These are phyloP conservation scores for Notodonta ziczac DNA, from an alignment of 2,888 invertebrate species.

Conservation along the genomic window DNA sequence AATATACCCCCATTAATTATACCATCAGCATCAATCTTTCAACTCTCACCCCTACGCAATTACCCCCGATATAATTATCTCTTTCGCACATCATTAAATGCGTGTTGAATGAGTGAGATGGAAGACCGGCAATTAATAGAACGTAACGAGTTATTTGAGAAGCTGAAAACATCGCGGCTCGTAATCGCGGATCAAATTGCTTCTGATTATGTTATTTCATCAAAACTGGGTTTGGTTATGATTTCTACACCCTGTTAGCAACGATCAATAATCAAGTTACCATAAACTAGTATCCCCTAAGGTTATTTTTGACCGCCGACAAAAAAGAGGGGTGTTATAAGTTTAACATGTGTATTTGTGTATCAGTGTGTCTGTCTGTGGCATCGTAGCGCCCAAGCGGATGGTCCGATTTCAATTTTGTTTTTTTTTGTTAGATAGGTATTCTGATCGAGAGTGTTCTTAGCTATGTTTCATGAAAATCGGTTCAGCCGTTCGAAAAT, in stretches of 20 bases:
- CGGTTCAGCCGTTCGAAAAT: no score
- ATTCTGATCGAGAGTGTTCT: no score
- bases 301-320: no score
- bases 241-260: conserved; percentile 6
- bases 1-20: conserved; percentile 22
- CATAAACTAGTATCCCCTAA: no score
- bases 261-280: no score
- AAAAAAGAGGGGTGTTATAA: no score
- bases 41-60: conserved; percentile 29
- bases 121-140: conserved; percentile 40
- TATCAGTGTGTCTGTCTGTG: no score
- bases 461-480: no score
- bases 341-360: no score
- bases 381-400: no score
- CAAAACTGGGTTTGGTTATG: conserved; percentile 37
- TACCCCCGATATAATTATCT: conserved; percentile 18
- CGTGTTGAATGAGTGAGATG: conserved; percentile 17
- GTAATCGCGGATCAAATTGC: conserved; percentile 43
- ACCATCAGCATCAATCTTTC: conserved; percentile 32
- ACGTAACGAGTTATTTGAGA: conserved; percentile 34
- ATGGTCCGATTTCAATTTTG: no score
- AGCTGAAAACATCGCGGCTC: conserved; percentile 33
- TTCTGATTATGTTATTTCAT: conserved; percentile 41
- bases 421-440: no score
- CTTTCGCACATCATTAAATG: conserved; percentile 1